Conservation (phyloP, 2,797 vertebrate genomes). For the Chanos chanos region DNA sequence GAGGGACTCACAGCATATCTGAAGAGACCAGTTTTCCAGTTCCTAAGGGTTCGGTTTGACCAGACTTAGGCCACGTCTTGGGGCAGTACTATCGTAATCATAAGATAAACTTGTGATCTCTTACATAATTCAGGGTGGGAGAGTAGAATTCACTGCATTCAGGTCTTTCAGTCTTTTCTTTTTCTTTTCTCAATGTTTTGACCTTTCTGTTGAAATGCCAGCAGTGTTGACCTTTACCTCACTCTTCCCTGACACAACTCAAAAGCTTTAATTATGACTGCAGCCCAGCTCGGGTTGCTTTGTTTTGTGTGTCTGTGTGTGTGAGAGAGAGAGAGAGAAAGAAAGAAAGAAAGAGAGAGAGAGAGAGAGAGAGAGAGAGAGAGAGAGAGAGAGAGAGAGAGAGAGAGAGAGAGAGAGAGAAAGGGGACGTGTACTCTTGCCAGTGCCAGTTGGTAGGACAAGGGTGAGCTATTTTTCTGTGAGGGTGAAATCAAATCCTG, state of each 20-base stretch:
- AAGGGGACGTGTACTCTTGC: conserved; percentile 5
- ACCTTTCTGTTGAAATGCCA: conserved; percentile 43
- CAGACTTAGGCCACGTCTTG: too few species aligned
- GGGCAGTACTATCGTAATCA: too few species aligned
- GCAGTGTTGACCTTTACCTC: conserved; percentile 31
- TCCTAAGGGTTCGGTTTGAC: too few species aligned
- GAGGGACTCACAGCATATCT: too few species aligned
- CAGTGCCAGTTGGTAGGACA: not conserved
- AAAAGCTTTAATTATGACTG: conserved; percentile 3
- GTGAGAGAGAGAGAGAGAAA: not conserved
- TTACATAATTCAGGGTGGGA: too few species aligned
- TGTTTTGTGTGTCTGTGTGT: not conserved
- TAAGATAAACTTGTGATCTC: too few species aligned
- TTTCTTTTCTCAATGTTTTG: conserved; percentile 9
- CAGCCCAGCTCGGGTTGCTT: not conserved
- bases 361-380: not conserved
- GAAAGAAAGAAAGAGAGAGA: not conserved
- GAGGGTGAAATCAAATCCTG: conserved; percentile 28
- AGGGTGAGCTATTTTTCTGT: not conserved
- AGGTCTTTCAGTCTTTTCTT: conserved; percentile 4
- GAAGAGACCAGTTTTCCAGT: too few species aligned
- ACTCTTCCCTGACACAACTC: not conserved
- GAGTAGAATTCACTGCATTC: conserved; percentile 18
- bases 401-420: not conserved
- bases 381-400: not conserved